These are phyloP conservation scores for Limnothrissa miodon DNA, from an alignment of 2,113 vertebrate species.

Conservation along the genomic window DNA sequence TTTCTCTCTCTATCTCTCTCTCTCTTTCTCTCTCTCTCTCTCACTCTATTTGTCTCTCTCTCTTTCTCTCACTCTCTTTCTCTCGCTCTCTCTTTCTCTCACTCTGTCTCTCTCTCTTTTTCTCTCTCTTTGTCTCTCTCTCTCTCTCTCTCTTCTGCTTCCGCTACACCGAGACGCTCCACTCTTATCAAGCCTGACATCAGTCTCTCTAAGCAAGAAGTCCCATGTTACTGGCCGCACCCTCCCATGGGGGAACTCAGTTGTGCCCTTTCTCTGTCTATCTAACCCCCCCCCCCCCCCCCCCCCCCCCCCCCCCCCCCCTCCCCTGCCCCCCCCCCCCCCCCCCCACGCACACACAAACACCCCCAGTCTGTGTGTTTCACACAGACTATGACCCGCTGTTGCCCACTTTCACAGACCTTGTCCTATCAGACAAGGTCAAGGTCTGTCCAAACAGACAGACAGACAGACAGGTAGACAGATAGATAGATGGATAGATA, in stretches of 20 bases:
- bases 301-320: too few species aligned
- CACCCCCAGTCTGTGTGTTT: not conserved
- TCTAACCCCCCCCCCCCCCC: not conserved
- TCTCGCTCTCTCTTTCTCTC: too few species aligned
- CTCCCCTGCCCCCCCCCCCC: not conserved
- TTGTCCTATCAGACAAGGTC: not conserved
- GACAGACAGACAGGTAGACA: not conserved
- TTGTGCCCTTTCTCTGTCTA: not conserved
- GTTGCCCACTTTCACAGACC: not conserved
- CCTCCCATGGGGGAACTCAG: not conserved
- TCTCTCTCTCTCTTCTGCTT: not conserved
- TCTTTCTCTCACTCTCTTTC: too few species aligned
- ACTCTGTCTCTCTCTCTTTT: not conserved
- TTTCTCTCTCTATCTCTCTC: too few species aligned
- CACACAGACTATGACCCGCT: not conserved
- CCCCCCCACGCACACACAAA: not conserved
- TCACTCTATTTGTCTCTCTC: too few species aligned
- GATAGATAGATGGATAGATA: not conserved
- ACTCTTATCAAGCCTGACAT: not conserved
- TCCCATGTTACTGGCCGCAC: not conserved
- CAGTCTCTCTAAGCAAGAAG: not conserved
- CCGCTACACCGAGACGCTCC: not conserved
- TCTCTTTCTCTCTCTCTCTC: too few species aligned
- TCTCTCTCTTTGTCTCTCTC: not conserved
- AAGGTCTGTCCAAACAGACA: too few species aligned